Evolutionary conservation across 2,888 invertebrate genomes (phyloP).

Genomic region (Mimumesa dahlbomi): DNA sequence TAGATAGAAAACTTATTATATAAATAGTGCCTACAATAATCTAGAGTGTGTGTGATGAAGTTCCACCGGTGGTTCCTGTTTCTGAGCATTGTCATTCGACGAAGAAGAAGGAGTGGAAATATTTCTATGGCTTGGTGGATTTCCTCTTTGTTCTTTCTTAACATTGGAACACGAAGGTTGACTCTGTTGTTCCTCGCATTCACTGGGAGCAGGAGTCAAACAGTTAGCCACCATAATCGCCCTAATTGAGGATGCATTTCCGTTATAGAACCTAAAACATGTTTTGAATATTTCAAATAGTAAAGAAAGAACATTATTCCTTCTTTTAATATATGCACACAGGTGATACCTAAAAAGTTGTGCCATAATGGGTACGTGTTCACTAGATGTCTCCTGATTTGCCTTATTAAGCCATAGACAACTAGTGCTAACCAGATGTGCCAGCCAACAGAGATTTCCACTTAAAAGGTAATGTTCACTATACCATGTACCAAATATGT

Average conservation of each 20-base stretch:
- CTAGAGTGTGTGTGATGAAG: slow-evolving; percentile 77
- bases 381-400: slow-evolving; percentile 89
- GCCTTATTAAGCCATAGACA: slow-evolving; percentile 91
- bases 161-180: slow-evolving; percentile 69
- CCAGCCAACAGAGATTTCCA: slow-evolving; percentile 90
- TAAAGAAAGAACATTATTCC: background rate
- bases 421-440: slow-evolving; percentile 87
- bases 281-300: background rate
- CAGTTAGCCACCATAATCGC: slow-evolving; percentile 90
- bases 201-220: slow-evolving; percentile 78
- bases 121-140: slow-evolving; percentile 82
- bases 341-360: slow-evolving; percentile 82
- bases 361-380: slow-evolving; percentile 89
- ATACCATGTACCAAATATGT: slow-evolving; percentile 95
- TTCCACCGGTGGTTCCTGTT: slow-evolving; percentile 69
- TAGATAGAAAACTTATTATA: background rate
- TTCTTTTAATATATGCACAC: too few relatives aligned
- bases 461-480: slow-evolving; percentile 90
- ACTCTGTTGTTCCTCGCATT: slow-evolving; percentile 70
- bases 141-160: slow-evolving; percentile 80
- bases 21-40: slow-evolving; percentile 71
- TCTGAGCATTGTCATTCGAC: slow-evolving; percentile 46
- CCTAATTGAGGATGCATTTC: slow-evolving; percentile 89
- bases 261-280: slow-evolving; percentile 85
- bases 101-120: slow-evolving; percentile 77